Percentiles rank a stretch among this genome's conserved stretches.
These are phyloP conservation scores for Oreochromis niloticus DNA, from an alignment of 2,113 vertebrate genomes.

Conservation along the genomic window DNA sequence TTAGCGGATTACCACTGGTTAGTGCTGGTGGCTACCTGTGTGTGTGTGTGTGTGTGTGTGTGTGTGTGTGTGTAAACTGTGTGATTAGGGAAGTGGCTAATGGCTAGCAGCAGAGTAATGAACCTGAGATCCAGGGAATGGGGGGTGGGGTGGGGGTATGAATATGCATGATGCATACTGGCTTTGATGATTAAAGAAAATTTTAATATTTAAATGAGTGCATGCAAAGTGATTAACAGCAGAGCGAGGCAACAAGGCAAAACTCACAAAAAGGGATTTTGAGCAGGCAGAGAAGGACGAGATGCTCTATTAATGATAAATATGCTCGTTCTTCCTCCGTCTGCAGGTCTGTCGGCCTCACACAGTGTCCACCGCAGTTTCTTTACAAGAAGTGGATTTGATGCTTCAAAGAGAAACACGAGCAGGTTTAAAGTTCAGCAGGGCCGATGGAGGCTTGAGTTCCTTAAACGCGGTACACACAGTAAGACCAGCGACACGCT, in stretches of 20 bases:
- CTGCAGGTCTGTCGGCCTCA: not conserved
- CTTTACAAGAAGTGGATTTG: conserved; percentile 6
- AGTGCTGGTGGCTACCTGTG: conserved; percentile 57
- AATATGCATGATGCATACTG: conserved; percentile 99
- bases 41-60: not conserved
- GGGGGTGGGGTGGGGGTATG: conserved; percentile 79
- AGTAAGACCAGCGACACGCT: no score
- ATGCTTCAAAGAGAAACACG: not conserved
- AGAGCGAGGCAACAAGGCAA: conserved; percentile 83
- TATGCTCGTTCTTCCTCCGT: not conserved
- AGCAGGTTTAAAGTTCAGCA: not conserved
- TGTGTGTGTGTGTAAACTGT: conserved; percentile 24
- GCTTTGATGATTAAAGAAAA: conserved; percentile 99
- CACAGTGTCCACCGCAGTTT: not conserved
- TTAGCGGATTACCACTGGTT: conserved; percentile 52
- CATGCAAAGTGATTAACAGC: conserved; percentile 98
- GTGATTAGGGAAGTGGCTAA: conserved; percentile 78
- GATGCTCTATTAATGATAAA: conserved; percentile 56
- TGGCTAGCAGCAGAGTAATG: conserved; percentile 97
- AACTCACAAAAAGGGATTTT: conserved; percentile 76
- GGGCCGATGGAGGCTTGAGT: not conserved
- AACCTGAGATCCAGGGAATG: conserved; percentile 94
- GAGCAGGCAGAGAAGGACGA: conserved; percentile 85
- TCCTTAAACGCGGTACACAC: not conserved
- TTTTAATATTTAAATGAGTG: conserved; percentile 99